Evolutionary conservation across 2,888 invertebrate species (phyloP).

Genomic region (Agriotes lineatus): DNA sequence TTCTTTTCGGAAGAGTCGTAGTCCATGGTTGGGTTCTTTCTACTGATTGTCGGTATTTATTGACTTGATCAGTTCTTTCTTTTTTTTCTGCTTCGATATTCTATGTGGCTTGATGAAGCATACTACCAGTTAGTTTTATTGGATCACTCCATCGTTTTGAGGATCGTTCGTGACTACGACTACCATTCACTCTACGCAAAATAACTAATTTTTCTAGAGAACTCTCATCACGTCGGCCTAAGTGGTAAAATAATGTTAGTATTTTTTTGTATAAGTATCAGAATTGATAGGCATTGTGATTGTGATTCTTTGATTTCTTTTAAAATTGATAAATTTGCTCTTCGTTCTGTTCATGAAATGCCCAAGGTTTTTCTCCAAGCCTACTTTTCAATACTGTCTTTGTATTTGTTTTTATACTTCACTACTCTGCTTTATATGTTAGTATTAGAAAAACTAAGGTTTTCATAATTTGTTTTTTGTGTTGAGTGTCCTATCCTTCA

Average conservation of each 20-base stretch:
- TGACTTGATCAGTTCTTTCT: too few relatives aligned
- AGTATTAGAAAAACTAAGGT: neutral
- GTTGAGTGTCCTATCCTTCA: neutral
- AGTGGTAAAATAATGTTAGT: neutral
- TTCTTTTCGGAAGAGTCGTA: neutral
- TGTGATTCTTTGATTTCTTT: too few relatives aligned
- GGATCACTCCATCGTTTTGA: neutral
- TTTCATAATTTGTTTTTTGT: neutral
- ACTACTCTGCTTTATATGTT: neutral
- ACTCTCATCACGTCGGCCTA: too few relatives aligned
- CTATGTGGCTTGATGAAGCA: neutral
- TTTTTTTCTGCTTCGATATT: neutral
- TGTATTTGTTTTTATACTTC: too few relatives aligned
- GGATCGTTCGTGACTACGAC: too few relatives aligned
- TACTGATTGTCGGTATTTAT: neutral
- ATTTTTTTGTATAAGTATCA: neutral
- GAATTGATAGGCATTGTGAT: too few relatives aligned
- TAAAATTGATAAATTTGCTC: too few relatives aligned
- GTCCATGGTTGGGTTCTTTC: neutral
- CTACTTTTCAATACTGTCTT: neutral
- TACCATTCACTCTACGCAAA: neutral
- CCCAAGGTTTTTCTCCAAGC: neutral
- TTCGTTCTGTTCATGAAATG: neutral
- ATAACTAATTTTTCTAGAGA: neutral
- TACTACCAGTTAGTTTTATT: too few relatives aligned